Evolutionary conservation across 2,797 vertebrate genomes (phyloP).

Genomic region (Enteromius mattozi): DNA sequence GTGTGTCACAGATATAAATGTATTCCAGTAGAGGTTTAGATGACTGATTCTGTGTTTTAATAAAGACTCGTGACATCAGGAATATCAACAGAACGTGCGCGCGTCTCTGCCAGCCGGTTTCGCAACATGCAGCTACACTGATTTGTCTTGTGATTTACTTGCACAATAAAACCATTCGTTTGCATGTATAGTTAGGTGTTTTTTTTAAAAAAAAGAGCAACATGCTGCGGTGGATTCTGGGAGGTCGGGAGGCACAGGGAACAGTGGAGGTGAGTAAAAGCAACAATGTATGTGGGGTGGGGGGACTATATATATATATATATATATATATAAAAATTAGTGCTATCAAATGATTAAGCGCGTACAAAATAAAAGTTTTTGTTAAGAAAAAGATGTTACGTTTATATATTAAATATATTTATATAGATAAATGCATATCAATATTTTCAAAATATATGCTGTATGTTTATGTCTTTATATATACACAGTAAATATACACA

Average conservation of each 20-base stretch:
- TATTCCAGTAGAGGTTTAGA: not conserved
- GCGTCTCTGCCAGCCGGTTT: not conserved
- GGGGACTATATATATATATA: no score
- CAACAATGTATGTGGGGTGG: no score
- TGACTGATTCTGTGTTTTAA: not conserved
- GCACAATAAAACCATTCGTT: not conserved
- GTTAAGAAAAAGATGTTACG: no score
- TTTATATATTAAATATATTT: no score
- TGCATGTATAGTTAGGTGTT: not conserved
- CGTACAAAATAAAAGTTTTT: no score
- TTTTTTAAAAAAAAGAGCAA: not conserved
- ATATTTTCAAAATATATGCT: no score
- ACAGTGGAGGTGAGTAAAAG: slow-evolving; percentile 81
- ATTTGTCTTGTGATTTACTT: slow-evolving; percentile 14
- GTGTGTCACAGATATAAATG: not conserved
- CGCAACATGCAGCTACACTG: slow-evolving; percentile 21
- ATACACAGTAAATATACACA: no score
- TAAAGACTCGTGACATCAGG: not conserved
- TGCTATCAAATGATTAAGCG: no score
- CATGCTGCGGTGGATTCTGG: slow-evolving; percentile 95
- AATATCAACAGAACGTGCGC: not conserved
- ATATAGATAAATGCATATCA: no score
- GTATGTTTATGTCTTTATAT: no score
- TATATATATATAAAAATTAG: no score
- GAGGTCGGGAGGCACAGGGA: slow-evolving; percentile 86